Evolutionary conservation across 2,888 invertebrate genomes (phyloP).

Genomic region (Cephalotes varians): DNA sequence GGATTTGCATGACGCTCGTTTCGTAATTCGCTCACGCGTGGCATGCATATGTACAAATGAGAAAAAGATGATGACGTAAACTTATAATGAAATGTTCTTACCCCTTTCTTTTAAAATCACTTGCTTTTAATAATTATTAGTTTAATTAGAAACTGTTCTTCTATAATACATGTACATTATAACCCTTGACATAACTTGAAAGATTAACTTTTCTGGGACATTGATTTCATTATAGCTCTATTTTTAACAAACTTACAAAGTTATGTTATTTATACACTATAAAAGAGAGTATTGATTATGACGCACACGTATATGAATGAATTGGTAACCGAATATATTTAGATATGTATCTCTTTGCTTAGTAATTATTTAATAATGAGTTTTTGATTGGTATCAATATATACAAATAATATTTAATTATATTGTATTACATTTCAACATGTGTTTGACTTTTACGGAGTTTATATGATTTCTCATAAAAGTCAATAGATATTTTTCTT

Average conservation of each 20-base stretch:
- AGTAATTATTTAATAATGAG: slow-evolving; percentile 14
- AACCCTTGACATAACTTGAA: slow-evolving; percentile 22
- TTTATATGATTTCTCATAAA: not conserved
- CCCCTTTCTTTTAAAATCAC: not conserved
- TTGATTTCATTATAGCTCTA: slow-evolving; percentile 11
- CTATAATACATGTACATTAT: not conserved
- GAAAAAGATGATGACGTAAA: slow-evolving; percentile 15
- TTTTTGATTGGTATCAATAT: not conserved
- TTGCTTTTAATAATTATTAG: not conserved
- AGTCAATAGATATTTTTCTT: not conserved
- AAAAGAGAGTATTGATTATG: slow-evolving; percentile 30
- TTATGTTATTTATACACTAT: slow-evolving; percentile 29
- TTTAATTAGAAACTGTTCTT: not conserved
- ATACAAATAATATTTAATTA: slow-evolving; percentile 12
- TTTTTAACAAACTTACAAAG: slow-evolving; percentile 17
- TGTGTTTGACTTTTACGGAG: not conserved
- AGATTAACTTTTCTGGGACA: slow-evolving; percentile 21
- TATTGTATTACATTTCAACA: not conserved
- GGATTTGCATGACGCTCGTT: not conserved
- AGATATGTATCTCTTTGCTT: not conserved
- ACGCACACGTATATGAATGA: not conserved
- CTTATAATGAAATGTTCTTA: not conserved
- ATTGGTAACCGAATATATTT: slow-evolving; percentile 27
- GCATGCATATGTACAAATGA: not conserved
- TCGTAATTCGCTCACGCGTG: slow-evolving; percentile 18